Conservation (phyloP, 1,140 invertebrate genomes). For the Dendroctonus ponderosae region DNA sequence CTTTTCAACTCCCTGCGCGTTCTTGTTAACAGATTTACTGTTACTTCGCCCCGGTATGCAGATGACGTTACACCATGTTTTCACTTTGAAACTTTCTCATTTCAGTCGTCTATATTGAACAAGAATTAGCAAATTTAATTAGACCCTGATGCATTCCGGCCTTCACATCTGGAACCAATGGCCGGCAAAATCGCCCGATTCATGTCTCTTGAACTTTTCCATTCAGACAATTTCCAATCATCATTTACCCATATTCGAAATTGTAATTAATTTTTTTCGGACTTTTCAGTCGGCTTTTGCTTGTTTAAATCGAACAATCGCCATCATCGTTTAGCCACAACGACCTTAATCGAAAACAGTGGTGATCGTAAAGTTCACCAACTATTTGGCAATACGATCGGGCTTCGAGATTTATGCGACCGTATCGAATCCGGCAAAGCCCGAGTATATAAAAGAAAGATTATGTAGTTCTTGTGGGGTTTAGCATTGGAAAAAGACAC, state of each 20-base stretch:
- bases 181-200: too few relatives aligned
- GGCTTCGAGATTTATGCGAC: constrained; percentile 13
- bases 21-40: constrained; percentile 29
- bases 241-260: too few relatives aligned
- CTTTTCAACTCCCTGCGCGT: constrained; percentile 25
- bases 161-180: too few relatives aligned
- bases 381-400: constrained; percentile 10
- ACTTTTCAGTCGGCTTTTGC: too few relatives aligned
- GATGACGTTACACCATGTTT: constrained; percentile 2
- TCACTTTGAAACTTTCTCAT: too few relatives aligned
- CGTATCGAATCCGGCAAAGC: constrained; percentile 10
- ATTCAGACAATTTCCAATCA: too few relatives aligned
- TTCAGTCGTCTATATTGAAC: too few relatives aligned
- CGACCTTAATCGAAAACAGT: constrained; percentile 7
- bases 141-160: too few relatives aligned
- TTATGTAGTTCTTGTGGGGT: constrained; percentile 7
- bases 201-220: too few relatives aligned
- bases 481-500: constrained; percentile 2
- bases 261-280: too few relatives aligned
- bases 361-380: constrained; percentile 3
- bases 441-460: constrained; percentile 15
- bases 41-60: constrained; percentile 16
- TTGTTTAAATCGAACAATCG: too few relatives aligned
- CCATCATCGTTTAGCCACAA: not conserved
- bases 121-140: too few relatives aligned